Conservation (phyloP, 2,888 invertebrate species). For the Heteromyza rotundicornis region DNA sequence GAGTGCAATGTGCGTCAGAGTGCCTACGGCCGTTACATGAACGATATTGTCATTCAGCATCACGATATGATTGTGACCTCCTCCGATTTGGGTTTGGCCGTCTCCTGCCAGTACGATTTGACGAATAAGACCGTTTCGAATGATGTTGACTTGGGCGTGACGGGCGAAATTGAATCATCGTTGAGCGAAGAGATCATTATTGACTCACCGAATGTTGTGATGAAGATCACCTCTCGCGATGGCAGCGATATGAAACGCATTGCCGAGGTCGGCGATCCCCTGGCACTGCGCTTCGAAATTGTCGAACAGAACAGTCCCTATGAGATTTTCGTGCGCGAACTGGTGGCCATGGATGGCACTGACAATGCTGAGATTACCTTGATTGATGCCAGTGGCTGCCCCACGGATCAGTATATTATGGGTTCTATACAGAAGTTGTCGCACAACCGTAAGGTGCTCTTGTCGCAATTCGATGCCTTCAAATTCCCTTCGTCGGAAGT, state of each 20-base stretch:
- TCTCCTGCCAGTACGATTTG: slow-evolving; percentile 92
- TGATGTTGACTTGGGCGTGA: slow-evolving; percentile 87
- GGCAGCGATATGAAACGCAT: slow-evolving; percentile 85
- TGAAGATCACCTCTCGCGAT: slow-evolving; percentile 88
- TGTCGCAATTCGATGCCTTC: slow-evolving; percentile 94
- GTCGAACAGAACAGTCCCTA: slow-evolving; percentile 91
- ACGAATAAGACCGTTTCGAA: slow-evolving; percentile 94
- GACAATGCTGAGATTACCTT: slow-evolving; percentile 91
- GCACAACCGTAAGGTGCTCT: slow-evolving; percentile 80
- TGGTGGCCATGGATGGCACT: slow-evolving; percentile 93
- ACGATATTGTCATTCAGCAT: slow-evolving; percentile 93
- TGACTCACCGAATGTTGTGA: slow-evolving; percentile 92
- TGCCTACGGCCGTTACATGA: slow-evolving; percentile 81
- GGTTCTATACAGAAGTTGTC: slow-evolving; percentile 89
- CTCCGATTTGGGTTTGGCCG: slow-evolving; percentile 89
- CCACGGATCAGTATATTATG: slow-evolving; percentile 94
- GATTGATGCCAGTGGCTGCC: slow-evolving; percentile 90
- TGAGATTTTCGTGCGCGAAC: slow-evolving; percentile 93
- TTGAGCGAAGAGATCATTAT: slow-evolving; percentile 90
- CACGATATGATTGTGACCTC: slow-evolving; percentile 95
- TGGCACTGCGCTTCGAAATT: slow-evolving; percentile 90
- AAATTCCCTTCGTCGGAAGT: slow-evolving; percentile 95
- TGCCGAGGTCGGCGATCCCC: slow-evolving; percentile 91
- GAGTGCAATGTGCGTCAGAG: slow-evolving; percentile 92
- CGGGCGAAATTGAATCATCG: slow-evolving; percentile 85